Conservation (phyloP, 2,888 invertebrate genomes). For the Eledona agricola region DNA sequence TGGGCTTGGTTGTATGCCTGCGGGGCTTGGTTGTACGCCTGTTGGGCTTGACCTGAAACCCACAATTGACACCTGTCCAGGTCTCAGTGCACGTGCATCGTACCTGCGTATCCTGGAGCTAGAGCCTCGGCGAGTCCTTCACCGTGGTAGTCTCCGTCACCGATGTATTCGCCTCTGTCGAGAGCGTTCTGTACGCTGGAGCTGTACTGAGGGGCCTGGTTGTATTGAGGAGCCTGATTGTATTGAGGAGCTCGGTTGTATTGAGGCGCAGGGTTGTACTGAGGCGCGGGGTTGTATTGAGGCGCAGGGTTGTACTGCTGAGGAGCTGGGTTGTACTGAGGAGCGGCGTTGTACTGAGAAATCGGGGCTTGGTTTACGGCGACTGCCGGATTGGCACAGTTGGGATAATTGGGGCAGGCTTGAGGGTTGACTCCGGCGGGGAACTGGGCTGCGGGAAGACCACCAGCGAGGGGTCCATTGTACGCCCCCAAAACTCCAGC, state of each 20-base stretch:
- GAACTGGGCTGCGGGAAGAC: conserved; percentile 52
- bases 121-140: conserved; percentile 55
- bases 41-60: conserved; percentile 41
- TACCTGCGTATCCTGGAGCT: conserved; percentile 51
- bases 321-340: conserved; percentile 45
- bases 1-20: conserved; percentile 40
- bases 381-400: conserved; percentile 53
- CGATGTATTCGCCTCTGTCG: conserved; percentile 55
- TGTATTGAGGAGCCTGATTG: conserved; percentile 40
- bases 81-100: neutral
- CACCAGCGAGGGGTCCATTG: conserved; percentile 54
- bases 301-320: conserved; percentile 36
- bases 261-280: conserved; percentile 42
- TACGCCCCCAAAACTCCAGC: conserved; percentile 46
- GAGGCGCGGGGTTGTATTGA: conserved; percentile 39
- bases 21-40: conserved; percentile 39
- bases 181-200: conserved; percentile 52
- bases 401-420: conserved; percentile 55
- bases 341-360: conserved; percentile 41
- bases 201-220: conserved; percentile 43
- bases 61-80: conserved; percentile 11
- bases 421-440: conserved; percentile 55
- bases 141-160: conserved; percentile 56
- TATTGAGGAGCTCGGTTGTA: conserved; percentile 50
- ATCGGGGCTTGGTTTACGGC: conserved; percentile 42